These are phyloP conservation scores for Tenthredo scrophulariae DNA, from an alignment of 2,888 invertebrate genomes.

Conservation along the genomic window DNA sequence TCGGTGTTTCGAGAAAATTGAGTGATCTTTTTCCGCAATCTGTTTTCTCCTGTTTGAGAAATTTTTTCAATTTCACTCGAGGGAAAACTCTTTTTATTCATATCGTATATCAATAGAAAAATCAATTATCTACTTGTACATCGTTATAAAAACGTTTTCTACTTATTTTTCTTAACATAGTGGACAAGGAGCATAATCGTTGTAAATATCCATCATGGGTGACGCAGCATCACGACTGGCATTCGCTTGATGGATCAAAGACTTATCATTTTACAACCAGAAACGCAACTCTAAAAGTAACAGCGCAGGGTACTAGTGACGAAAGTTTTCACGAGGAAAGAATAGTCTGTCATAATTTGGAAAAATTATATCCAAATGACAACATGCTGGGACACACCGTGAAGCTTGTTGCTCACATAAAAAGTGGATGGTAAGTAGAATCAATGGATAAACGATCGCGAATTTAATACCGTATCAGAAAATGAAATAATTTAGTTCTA, in stretches of 20 bases:
- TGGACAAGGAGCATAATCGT: slow-evolving; percentile 86
- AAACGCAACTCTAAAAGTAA: slow-evolving; percentile 85
- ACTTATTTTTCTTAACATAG: slow-evolving; percentile 76
- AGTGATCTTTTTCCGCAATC: background rate
- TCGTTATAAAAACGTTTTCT: background rate
- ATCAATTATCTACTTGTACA: too few species aligned
- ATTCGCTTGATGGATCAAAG: slow-evolving; percentile 86
- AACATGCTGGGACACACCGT: slow-evolving; percentile 79
- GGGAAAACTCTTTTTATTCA: background rate
- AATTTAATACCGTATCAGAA: slow-evolving; percentile 7
- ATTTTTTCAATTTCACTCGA: background rate
- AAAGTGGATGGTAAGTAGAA: slow-evolving; percentile 85
- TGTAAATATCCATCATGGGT: slow-evolving; percentile 91
- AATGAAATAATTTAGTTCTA: background rate
- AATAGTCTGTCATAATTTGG: slow-evolving; percentile 74
- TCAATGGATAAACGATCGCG: background rate
- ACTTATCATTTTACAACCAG: slow-evolving; percentile 87
- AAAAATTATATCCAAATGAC: slow-evolving; percentile 69
- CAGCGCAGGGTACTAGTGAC: slow-evolving; percentile 74
- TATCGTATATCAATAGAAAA: background rate
- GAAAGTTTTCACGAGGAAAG: slow-evolving; percentile 75
- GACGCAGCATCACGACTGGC: slow-evolving; percentile 89
- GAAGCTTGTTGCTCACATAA: slow-evolving; percentile 87
- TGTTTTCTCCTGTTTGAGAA: background rate
- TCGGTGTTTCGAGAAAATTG: background rate